Base-by-base conservation (phyloP, 2,888 invertebrate species). In the Cantharis rustica region DNA sequence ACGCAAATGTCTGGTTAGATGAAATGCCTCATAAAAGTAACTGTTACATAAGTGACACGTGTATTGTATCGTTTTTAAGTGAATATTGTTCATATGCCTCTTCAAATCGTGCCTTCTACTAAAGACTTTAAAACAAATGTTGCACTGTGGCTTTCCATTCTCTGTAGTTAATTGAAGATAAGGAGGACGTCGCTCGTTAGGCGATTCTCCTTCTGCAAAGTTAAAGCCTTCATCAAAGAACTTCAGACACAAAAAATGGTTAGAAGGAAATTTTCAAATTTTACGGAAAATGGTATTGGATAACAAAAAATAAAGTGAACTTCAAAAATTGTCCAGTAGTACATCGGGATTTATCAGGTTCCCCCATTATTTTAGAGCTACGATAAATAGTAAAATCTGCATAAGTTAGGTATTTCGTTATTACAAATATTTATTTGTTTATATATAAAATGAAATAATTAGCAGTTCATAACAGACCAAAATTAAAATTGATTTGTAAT, bases 11-110 rank as follows among this genome's bases (percentile, higher is more conserved):
- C 79, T 61, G 7, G 80, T 80, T 16, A 82, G 20, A 63, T 78
- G 80, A 17, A 77, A 78, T 3, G 80, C 80, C 47, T 82, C 80
- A 61, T 79, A 77, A 68, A 82, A 82, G 5, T 75, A 75, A 11
- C 75, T 75, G 10, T 79, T 75, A 66, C 82, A 82, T 13, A 82
- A 23, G 61, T 82, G 81, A 66, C 82, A 82, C 17, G 78, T 72
- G 27, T 80, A 82, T 31, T 80, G 79, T 15, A 79, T 79, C 1
- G 79, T 72, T 66, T 82, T 81, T 26, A 81, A 23, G 63, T 82
- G 82, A 26, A 77, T 71, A 61, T 78, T 80, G 64, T 80, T 80
- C 15, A 82, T 70, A 68, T 82, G 82, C 11, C 80, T 73, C 62
- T 79, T 80, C 16, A 82, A 71, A 23, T 80, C 80, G 26, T 79